phyloP scores from a whole-genome alignment of 2,888 invertebrate species.

The Synergus itoensis region DNA sequence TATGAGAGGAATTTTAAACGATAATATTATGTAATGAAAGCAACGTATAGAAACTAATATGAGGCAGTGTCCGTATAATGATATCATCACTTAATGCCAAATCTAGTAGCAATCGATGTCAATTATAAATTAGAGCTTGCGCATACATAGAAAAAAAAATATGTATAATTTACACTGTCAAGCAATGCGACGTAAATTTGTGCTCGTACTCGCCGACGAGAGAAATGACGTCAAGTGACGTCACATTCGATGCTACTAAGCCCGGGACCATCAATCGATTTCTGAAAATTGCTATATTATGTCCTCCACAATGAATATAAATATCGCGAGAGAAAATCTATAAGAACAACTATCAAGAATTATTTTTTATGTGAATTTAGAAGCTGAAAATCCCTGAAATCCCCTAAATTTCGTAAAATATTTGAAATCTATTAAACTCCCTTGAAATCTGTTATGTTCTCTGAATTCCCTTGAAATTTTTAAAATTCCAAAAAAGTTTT shows the following conservation, averaged over 20 bases:
- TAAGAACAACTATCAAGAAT: no score
- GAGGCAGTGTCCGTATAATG: not conserved
- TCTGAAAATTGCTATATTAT: conserved; percentile 37
- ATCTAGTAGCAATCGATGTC: not conserved
- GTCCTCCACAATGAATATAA: not conserved
- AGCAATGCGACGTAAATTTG: not conserved
- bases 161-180: not conserved
- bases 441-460: no score
- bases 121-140: not conserved
- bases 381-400: no score
- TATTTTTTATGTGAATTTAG: no score
- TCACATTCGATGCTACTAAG: conserved; percentile 55
- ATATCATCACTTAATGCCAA: not conserved
- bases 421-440: no score
- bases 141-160: not conserved
- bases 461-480: not conserved
- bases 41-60: not conserved
- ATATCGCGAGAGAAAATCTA: not conserved
- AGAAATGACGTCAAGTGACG: conserved; percentile 61
- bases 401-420: no score
- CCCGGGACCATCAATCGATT: conserved; percentile 60
- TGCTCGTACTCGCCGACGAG: conserved; percentile 10
- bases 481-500: not conserved
- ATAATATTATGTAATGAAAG: not conserved
- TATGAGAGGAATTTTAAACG: not conserved